Conservation (phyloP, 2,113 vertebrate species). For the Eupsittula cactorum region DNA sequence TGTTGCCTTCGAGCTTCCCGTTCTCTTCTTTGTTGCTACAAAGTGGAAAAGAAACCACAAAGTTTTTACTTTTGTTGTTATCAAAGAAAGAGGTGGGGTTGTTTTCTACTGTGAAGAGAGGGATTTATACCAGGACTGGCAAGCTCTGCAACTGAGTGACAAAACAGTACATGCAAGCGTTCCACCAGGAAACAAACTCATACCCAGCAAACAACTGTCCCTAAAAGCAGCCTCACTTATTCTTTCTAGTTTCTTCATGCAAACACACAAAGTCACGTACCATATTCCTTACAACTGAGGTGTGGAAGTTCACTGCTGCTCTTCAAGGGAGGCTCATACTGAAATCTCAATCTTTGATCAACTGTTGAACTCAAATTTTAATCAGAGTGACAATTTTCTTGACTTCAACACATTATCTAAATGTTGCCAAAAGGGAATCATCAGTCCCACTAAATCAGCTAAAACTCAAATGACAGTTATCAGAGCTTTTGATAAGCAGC, state of each 20-base stretch:
- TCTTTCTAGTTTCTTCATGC: not conserved
- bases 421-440: not conserved
- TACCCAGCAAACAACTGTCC: not conserved
- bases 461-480: not conserved
- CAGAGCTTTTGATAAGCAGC: not conserved
- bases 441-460: not conserved
- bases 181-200: not conserved
- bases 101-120: slow-evolving; percentile 8
- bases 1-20: slow-evolving; percentile 96
- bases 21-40: slow-evolving; percentile 95
- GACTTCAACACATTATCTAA: not conserved
- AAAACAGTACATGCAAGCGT: slow-evolving; percentile 40
- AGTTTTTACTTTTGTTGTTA: slow-evolving; percentile 51
- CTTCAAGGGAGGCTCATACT: not conserved
- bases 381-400: not conserved
- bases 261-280: not conserved
- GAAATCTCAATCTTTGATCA: not conserved
- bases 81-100: slow-evolving; percentile 65
- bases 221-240: not conserved
- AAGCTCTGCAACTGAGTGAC: slow-evolving; percentile 53
- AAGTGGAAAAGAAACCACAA: slow-evolving; percentile 33
- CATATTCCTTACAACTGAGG: not conserved
- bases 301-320: not conserved
- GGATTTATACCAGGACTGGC: slow-evolving; percentile 54
- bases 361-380: not conserved